These are phyloP conservation scores for Microctonus aethiopoides DNA, from an alignment of 2,888 invertebrate species.

Conservation along the genomic window DNA sequence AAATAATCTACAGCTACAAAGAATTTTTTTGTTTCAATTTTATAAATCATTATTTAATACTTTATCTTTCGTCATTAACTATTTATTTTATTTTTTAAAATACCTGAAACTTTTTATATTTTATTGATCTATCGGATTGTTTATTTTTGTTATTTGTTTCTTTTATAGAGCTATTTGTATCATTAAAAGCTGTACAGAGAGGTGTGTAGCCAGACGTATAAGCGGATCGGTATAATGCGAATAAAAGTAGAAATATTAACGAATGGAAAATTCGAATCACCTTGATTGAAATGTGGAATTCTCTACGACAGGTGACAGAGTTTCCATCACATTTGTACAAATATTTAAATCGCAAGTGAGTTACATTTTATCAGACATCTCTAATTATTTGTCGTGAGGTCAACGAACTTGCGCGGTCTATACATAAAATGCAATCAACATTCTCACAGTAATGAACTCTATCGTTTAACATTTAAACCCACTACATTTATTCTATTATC, in stretches of 20 bases:
- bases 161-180: conserved; percentile 14
- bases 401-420: conserved; percentile 50
- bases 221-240: conserved; percentile 24
- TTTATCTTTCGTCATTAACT: too few species aligned
- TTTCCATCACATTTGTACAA: conserved; percentile 6
- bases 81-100: too few species aligned
- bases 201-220: conserved; percentile 29
- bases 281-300: neutral
- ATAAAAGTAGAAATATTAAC: neutral
- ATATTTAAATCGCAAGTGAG: neutral
- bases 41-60: too few species aligned
- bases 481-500: conserved; percentile 33
- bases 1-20: too few species aligned
- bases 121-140: neutral
- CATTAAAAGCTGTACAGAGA: conserved; percentile 20
- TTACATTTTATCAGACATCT: conserved; percentile 44
- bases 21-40: too few species aligned
- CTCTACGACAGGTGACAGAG: neutral
- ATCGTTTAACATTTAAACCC: conserved; percentile 37
- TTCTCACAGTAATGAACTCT: conserved; percentile 63
- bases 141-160: neutral
- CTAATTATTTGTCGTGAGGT: conserved; percentile 53
- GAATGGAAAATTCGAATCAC: neutral
- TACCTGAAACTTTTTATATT: too few species aligned
- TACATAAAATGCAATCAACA: conserved; percentile 62